These are phyloP conservation scores for Acleris laterana DNA, from an alignment of 2,888 invertebrate species.

Conservation along the genomic window DNA sequence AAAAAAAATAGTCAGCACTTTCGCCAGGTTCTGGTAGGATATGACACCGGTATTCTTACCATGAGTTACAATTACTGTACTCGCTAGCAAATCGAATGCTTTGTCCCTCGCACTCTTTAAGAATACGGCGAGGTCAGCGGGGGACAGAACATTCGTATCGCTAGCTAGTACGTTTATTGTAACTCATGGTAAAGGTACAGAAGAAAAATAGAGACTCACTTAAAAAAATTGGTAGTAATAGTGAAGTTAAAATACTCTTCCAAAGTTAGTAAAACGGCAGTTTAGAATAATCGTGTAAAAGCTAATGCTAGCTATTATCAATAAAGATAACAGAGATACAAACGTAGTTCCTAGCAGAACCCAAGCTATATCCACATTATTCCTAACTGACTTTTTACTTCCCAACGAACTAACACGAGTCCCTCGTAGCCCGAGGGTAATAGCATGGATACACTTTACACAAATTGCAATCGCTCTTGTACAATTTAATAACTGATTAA, in stretches of 20 bases:
- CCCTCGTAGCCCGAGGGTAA: constrained; percentile 41
- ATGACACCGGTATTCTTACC: too few relatives aligned
- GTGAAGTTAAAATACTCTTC: not conserved
- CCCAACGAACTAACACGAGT: constrained; percentile 41
- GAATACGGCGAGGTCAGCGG: too few relatives aligned
- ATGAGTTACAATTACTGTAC: too few relatives aligned
- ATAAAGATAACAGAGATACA: not conserved
- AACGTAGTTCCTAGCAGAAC: constrained; percentile 12
- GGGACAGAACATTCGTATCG: too few relatives aligned
- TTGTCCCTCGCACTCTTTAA: too few relatives aligned
- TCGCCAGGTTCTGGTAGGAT: too few relatives aligned
- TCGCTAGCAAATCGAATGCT: too few relatives aligned
- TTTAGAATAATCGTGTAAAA: not conserved
- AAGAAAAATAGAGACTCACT: too few relatives aligned
- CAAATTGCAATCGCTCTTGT: constrained; percentile 39
- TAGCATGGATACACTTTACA: constrained; percentile 35
- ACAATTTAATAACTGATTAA: constrained; percentile 54
- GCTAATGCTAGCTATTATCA: not conserved
- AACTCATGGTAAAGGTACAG: too few relatives aligned
- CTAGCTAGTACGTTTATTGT: too few relatives aligned
- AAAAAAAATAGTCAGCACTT: too few relatives aligned
- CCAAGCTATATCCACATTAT: constrained; percentile 1
- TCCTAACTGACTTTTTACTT: constrained; percentile 42
- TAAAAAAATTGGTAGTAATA: too few relatives aligned
- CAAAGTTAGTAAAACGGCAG: not conserved